Base-by-base conservation (phyloP, 1,140 invertebrate genomes). In the Scaptomyza hsui region DNA sequence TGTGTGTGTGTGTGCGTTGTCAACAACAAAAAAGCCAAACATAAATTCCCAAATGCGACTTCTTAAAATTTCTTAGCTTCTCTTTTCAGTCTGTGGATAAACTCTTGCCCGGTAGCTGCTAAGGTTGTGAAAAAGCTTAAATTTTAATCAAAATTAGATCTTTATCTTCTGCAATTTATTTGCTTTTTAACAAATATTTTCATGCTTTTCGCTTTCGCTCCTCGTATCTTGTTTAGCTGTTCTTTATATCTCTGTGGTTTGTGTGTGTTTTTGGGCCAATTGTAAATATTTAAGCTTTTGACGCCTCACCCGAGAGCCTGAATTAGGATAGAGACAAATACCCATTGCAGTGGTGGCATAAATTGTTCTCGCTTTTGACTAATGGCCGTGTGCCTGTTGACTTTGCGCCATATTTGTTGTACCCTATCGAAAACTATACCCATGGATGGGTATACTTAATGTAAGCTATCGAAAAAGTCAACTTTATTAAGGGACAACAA, bases 131-230 rank as follows among this genome's bases (percentile, higher is more conserved):
- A 88, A 88, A 88, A 88, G 82, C 82, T 88, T 88, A 88, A 88
- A 88, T 88, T 88, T 88, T 88, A 88, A 88, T 88, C 83, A 88
- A 88, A 88, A 88, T 82, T 82, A 82, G 82, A 88, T 88, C 78
- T 72, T 88, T 88, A 88, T 88, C 82, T 72, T 44, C 67, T 45
- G 82, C 82, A 82, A 85, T 79, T 85, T 85, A 85, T 85, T 85
- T 85, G 80, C 69, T 71, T 73, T 85, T 85, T 79, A 83, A 86
- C 81, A 86, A 86, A 86, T 86, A 80, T 86, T 85, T 83, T 78
- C 61, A 78, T 78, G 61, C 77, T 85, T 64, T 77, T 62, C 26
- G 44, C 48, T 57, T 44, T 75, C 69, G 63, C 74, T 78, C 51
- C 26, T 29, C 26, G 6, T 65, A 70, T 86, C 75, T 82, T 35